Base-by-base conservation (phyloP, 2,797 vertebrate genomes). In the Carcharodon carcharias region DNA sequence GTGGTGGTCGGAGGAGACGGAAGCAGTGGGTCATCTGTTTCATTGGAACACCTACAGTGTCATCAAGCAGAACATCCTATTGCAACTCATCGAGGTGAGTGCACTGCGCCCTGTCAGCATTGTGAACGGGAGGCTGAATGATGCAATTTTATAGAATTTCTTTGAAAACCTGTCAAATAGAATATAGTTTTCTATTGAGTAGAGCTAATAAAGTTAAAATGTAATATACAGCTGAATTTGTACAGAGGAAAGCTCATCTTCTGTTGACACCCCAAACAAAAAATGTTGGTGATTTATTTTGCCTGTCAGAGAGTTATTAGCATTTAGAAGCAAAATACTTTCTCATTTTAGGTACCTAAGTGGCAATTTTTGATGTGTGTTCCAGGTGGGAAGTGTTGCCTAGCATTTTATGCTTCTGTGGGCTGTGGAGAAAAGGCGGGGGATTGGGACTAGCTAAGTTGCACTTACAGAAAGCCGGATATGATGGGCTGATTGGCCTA, bases 61-160 rank as follows among this genome's bases (percentile, higher is more conserved):
- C 98, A 98, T 97, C 98, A 97, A 97, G 97, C 97, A 0, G 99
- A 99, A 97, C 99, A 99, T 96, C 99, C 99, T 0, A 96, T 99
- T 97, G 97, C 99, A 96, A 97, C 98, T 96, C 98, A 99, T 97
- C 98, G 98, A 98, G 99, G 99, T 99, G 97, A 98, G 97, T 96
- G 97, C 96, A 97, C 96, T 97, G 96, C 96, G 97, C 97, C 96
- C 96, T 96, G 95, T 95, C 11, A 40, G 26, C 28, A n/a, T 18
- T 69, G 26, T 50, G 63, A 71, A 54, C 1, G 85, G 40, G 85
- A 89, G 85, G 8, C 0, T 21, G 28, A 96, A 35, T 92, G 50
- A 31, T 71, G 26, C 16, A 31, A 65, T 80, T 95, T 95, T 77
- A 56, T 69, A 35, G 14, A 95, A 95, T 58, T 61, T 58, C 12